phyloP scores from a whole-genome alignment of 1,140 invertebrate species.

The Drosophila pachea region DNA sequence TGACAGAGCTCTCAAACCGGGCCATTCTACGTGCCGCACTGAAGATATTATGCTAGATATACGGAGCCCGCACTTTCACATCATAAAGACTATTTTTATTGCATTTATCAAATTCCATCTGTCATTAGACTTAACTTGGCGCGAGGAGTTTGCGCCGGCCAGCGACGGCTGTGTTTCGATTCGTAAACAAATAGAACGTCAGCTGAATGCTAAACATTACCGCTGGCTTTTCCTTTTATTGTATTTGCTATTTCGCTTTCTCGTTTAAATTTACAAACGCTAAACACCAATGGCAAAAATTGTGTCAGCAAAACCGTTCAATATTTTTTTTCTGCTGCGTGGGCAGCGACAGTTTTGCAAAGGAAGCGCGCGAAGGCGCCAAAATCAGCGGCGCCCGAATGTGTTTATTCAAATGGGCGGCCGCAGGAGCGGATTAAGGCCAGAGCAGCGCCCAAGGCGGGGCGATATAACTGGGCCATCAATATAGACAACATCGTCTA shows the following conservation, averaged over 20 bases:
- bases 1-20: conserved; percentile 17
- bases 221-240: not conserved
- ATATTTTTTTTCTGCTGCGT: conserved; percentile 42
- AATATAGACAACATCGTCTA: not conserved
- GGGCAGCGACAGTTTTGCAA: conserved; percentile 45
- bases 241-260: not conserved
- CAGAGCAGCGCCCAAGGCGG: not conserved
- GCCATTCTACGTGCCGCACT: not conserved
- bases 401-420: conserved; percentile 39
- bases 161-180: conserved; percentile 10
- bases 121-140: conserved; percentile 35
- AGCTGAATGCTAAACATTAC: conserved; percentile 44
- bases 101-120: conserved; percentile 34
- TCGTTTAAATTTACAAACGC: conserved; percentile 22
- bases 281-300: conserved; percentile 31
- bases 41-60: not conserved
- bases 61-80: not conserved
- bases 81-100: not conserved
- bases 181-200: conserved; percentile 46
- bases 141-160: not conserved
- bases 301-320: conserved; percentile 41
- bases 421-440: conserved; percentile 17
- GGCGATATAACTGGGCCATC: not conserved
- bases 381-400: conserved; percentile 30
- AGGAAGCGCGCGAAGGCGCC: conserved; percentile 36